Conservation (phyloP, 2,888 invertebrate species). For the Drosophila mayaguana region DNA sequence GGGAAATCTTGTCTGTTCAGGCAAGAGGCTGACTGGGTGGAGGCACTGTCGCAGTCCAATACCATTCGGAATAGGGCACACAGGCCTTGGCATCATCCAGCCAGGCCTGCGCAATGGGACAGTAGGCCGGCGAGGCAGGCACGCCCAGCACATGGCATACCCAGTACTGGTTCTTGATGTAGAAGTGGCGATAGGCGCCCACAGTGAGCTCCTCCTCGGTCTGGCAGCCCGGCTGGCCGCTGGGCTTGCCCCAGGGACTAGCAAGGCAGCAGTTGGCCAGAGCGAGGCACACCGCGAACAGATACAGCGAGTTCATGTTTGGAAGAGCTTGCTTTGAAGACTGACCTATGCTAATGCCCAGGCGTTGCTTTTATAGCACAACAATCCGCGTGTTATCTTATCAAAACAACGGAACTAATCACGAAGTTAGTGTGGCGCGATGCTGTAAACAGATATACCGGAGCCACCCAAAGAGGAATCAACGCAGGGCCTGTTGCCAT, state of each 20-base stretch:
- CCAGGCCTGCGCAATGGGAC: slow-evolving; percentile 49
- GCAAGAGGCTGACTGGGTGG: slow-evolving; percentile 68
- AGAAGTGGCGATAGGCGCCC: slow-evolving; percentile 54
- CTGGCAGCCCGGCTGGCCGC: slow-evolving; percentile 70
- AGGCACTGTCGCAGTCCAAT: slow-evolving; percentile 63
- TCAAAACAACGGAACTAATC: slow-evolving; percentile 49
- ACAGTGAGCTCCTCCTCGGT: slow-evolving; percentile 63
- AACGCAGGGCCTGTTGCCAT: slow-evolving; percentile 29
- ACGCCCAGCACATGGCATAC: slow-evolving; percentile 54
- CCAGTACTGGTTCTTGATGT: slow-evolving; percentile 65
- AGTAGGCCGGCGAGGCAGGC: slow-evolving; percentile 52
- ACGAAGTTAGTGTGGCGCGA: slow-evolving; percentile 21
- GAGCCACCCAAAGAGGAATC: slow-evolving; percentile 5
- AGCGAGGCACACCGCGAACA: slow-evolving; percentile 42
- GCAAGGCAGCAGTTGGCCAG: slow-evolving; percentile 24
- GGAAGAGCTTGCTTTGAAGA: slow-evolving; percentile 16
- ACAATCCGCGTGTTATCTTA: slow-evolving; percentile 49
- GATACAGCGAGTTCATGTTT: slow-evolving; percentile 53
- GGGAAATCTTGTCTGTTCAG: slow-evolving; percentile 6
- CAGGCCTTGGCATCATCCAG: slow-evolving; percentile 62
- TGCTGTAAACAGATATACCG: slow-evolving; percentile 40
- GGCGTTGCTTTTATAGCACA: slow-evolving; percentile 46
- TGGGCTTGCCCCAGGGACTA: slow-evolving; percentile 39
- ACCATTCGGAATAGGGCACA: slow-evolving; percentile 68
- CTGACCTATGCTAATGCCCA: slow-evolving; percentile 50